These are phyloP conservation scores for Erpobdella octoculata DNA, from an alignment of 2,888 invertebrate genomes.

Conservation along the genomic window DNA sequence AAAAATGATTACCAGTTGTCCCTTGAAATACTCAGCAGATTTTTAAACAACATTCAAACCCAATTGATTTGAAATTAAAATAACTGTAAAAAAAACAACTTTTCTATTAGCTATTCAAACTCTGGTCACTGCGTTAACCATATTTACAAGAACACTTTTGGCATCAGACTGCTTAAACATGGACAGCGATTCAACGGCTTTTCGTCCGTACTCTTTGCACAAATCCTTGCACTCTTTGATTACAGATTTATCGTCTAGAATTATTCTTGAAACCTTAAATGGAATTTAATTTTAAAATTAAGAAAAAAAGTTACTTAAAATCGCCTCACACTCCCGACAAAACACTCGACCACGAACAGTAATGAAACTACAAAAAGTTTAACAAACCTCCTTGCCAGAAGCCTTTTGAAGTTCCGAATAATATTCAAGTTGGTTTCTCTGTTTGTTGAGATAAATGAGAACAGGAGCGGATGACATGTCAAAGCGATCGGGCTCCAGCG, in stretches of 20 bases:
- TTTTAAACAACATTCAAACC: neutral
- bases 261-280: neutral
- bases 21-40: neutral
- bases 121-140: conserved; percentile 51
- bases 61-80: neutral
- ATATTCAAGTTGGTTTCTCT: neutral
- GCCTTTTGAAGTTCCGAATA: neutral
- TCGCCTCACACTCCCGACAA: too few relatives aligned
- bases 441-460: conserved; percentile 4
- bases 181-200: conserved; percentile 66
- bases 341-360: too few relatives aligned
- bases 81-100: neutral
- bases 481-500: neutral
- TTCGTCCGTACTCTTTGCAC: conserved; percentile 44
- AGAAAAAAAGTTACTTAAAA: neutral
- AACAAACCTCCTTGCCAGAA: neutral
- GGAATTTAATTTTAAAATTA: too few relatives aligned
- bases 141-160: conserved; percentile 73
- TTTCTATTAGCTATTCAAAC: too few relatives aligned
- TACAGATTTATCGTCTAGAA: conserved; percentile 30
- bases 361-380: neutral
- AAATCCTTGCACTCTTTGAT: conserved; percentile 42
- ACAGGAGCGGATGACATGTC: neutral
- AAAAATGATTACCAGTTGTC: too few relatives aligned
- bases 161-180: conserved; percentile 74